Percentiles rank a stretch among this genome's conserved stretches.
Evolutionary conservation across 1,140 invertebrate genomes (phyloP).

Genomic region (Drosophila azteca): DNA sequence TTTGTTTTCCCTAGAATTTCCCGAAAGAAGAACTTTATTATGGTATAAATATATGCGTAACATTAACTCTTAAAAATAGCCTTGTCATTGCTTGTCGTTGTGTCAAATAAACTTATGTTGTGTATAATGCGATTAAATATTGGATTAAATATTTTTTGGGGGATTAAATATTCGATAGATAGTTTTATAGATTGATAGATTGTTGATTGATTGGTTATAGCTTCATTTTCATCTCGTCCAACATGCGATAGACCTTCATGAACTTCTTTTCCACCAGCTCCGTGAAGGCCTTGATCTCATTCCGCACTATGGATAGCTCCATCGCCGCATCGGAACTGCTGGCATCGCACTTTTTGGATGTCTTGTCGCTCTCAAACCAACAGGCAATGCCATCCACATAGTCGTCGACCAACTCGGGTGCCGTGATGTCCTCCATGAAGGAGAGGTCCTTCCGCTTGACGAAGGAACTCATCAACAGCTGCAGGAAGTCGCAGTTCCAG

Average conservation of each 20-base stretch:
- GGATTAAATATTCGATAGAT: slow-evolving; percentile 30
- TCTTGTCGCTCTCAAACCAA: slow-evolving; percentile 78
- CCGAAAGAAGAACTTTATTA: slow-evolving; percentile 55
- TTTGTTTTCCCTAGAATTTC: slow-evolving; percentile 57
- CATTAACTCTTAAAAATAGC: slow-evolving; percentile 39
- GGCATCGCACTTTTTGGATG: slow-evolving; percentile 70
- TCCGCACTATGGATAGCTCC: slow-evolving; percentile 75
- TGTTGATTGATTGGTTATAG: slow-evolving; percentile 37
- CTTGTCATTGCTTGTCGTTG: slow-evolving; percentile 55
- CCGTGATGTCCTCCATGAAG: slow-evolving; percentile 75
- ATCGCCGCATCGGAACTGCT: slow-evolving; percentile 65
- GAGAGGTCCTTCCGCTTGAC: slow-evolving; percentile 73
- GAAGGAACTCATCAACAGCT: slow-evolving; percentile 76
- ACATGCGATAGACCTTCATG: slow-evolving; percentile 74
- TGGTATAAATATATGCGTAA: slow-evolving; percentile 7
- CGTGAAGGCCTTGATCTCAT: slow-evolving; percentile 76
- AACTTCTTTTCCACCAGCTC: slow-evolving; percentile 79
- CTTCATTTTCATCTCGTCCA: slow-evolving; percentile 77
- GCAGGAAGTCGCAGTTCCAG: slow-evolving; percentile 81
- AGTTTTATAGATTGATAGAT: slow-evolving; percentile 8
- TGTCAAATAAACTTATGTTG: slow-evolving; percentile 55
- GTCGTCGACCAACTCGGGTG: slow-evolving; percentile 77
- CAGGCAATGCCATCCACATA: slow-evolving; percentile 80
- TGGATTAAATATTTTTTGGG: slow-evolving; percentile 16
- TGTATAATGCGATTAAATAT: slow-evolving; percentile 39